Base-by-base conservation (phyloP, 2,888 invertebrate species). In the Oligia strigilis region DNA sequence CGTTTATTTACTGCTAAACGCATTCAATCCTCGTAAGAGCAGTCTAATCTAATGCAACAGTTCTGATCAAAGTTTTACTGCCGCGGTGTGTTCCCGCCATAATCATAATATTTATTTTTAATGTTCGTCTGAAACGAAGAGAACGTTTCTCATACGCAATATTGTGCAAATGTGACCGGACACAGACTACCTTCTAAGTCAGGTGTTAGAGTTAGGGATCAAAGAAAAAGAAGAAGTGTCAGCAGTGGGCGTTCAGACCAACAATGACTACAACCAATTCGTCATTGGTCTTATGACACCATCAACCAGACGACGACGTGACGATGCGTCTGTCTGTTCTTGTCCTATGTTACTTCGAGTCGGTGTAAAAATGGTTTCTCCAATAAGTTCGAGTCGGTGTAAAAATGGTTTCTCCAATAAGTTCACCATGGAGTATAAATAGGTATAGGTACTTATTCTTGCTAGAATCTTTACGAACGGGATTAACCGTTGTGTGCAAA, bases 51-150 rank as follows among this genome's bases (percentile, higher is more conserved):
- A 19, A 60, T 29, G 81, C 62, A 67, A 77, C 17, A 60, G 58
- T 29, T 49, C 19, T 17, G 64, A 19, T 62, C 62, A 69, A n/a
- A 36, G 69, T 58, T 9, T 11, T 49, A 70, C 36, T 29, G n/a
- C 19, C 17, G 40, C 65, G 36, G 13, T 14, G 55, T 29, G 43
- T 17, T 17, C 11, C 43, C 55, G 29, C 60, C 52, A 8, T 55
- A 14, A n/a, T 19, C 52, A 62, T 79, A 79, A 58, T 36, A 9
- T 66, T 40, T 58, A 65, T n/a, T 64, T 64, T 72, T 69, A 78
- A 83, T 82, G 36, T 70, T 29, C 17, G 36, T n/a, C 78, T 60
- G 49, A 29, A 69, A 58, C 13, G 58, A 17, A 11, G 55, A n/a
- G 46, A 36, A 81, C 36, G 55, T 13, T 36, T 19, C 17, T 2